These are phyloP conservation scores for Spondyliosoma cantharus DNA, from an alignment of 2,797 vertebrate species.

Conservation along the genomic window DNA sequence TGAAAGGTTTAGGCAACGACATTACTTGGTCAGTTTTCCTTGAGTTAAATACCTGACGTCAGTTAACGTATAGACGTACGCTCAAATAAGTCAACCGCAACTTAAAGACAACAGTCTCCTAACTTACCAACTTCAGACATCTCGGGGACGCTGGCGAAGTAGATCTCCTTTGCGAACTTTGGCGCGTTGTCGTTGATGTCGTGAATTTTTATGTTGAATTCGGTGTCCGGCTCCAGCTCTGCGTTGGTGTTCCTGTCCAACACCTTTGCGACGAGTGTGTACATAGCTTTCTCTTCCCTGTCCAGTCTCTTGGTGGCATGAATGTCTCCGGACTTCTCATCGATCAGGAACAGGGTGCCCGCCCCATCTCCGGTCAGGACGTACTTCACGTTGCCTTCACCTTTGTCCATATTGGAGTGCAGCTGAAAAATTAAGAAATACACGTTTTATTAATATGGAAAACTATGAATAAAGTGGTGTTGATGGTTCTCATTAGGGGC, in stretches of 20 bases:
- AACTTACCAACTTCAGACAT: slow-evolving; percentile 97
- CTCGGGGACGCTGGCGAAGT: slow-evolving; percentile 92
- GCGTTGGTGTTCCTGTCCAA: slow-evolving; percentile 91
- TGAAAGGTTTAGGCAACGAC: too few relatives aligned
- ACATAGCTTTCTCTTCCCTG: slow-evolving; percentile 95
- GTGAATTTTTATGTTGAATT: slow-evolving; percentile 99
- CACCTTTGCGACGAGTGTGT: slow-evolving; percentile 93
- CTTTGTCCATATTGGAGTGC: slow-evolving; percentile 97
- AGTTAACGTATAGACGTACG: too few relatives aligned
- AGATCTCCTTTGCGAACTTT: slow-evolving; percentile 92
- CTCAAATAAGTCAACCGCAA: too few relatives aligned
- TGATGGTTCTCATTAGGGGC: background rate
- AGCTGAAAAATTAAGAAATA: slow-evolving; percentile 80
- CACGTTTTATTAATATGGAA: background rate
- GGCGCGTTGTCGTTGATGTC: slow-evolving; percentile 99
- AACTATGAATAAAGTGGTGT: background rate
- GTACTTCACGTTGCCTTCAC: slow-evolving; percentile 95
- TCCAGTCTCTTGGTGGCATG: slow-evolving; percentile 97
- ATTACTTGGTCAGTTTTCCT: too few relatives aligned
- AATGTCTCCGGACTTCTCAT: slow-evolving; percentile 98
- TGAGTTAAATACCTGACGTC: too few relatives aligned
- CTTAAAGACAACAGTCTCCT: too few relatives aligned
- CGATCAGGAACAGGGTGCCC: slow-evolving; percentile 93
- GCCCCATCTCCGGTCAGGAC: slow-evolving; percentile 96
- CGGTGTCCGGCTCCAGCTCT: slow-evolving; percentile 95